Evolutionary conservation across 2,888 invertebrate genomes (phyloP).

Genomic region (Diaperis boleti): DNA sequence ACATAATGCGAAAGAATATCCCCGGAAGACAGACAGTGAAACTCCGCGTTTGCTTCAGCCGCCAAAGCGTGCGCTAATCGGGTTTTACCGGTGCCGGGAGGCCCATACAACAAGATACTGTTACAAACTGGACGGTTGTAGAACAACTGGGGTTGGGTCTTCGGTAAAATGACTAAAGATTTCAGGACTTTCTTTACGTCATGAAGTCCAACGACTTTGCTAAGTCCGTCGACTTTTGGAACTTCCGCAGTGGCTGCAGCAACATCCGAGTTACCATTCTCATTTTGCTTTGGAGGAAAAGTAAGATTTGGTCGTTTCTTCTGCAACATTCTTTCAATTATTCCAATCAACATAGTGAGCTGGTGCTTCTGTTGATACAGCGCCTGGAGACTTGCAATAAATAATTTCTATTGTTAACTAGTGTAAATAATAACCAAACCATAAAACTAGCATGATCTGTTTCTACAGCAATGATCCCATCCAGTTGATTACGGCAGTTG

Average conservation of each 20-base stretch:
- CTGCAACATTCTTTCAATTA: conserved; percentile 13
- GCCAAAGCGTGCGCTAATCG: conserved; percentile 64
- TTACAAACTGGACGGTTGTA: conserved; percentile 65
- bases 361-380: conserved; percentile 26
- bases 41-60: conserved; percentile 67
- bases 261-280: no score
- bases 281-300: background rate
- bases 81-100: conserved; percentile 69
- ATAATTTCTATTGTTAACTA: background rate
- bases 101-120: conserved; percentile 69
- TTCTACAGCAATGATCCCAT: conserved; percentile 20
- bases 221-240: conserved; percentile 60
- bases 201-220: conserved; percentile 67
- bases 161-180: conserved; percentile 68
- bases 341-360: conserved; percentile 1
- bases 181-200: conserved; percentile 67
- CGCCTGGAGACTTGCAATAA: no score
- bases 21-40: conserved; percentile 69
- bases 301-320: background rate
- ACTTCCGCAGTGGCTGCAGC: conserved; percentile 49
- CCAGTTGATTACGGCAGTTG: conserved; percentile 19
- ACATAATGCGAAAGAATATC: conserved; percentile 70
- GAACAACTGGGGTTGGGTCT: conserved; percentile 70
- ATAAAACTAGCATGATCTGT: conserved; percentile 3
- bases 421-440: background rate